Evolutionary conservation across 2,113 vertebrate genomes (phyloP).

Genomic region (Paraplagusia blochii): DNA sequence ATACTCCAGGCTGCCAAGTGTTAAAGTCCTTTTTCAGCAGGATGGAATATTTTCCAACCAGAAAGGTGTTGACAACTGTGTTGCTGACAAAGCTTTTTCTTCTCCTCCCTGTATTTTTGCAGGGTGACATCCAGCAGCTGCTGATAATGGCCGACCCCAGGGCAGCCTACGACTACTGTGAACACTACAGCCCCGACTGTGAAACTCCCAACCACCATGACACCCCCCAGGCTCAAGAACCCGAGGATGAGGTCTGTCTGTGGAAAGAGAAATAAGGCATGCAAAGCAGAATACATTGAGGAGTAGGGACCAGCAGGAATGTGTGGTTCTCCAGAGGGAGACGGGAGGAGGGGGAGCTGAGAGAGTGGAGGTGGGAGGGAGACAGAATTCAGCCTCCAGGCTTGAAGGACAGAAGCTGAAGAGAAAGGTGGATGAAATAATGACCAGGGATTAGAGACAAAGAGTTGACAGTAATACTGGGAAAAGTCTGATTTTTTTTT

Average conservation of each 20-base stretch:
- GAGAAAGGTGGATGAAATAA: too few relatives aligned
- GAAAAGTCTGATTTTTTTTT: too few relatives aligned
- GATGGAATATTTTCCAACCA: too few relatives aligned
- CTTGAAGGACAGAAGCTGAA: too few relatives aligned
- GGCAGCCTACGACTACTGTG: constrained; percentile 95
- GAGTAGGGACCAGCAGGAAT: neutral
- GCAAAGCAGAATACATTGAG: neutral
- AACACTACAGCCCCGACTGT: constrained; percentile 96
- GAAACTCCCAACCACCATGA: constrained; percentile 82
- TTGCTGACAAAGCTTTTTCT: constrained; percentile 18
- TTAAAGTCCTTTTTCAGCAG: too few relatives aligned
- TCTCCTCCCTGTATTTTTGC: neutral
- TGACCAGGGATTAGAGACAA: too few relatives aligned
- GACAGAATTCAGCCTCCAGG: neutral
- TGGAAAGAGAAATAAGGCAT: neutral
- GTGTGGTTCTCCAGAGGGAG: neutral
- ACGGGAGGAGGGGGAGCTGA: constrained; percentile 3
- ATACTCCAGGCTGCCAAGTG: too few relatives aligned
- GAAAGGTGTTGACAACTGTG: constrained; percentile 19
- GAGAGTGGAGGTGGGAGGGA: constrained; percentile 5
- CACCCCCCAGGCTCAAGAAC: constrained; percentile 90
- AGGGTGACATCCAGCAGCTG: constrained; percentile 98
- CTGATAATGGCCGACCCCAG: constrained; percentile 89
- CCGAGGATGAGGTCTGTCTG: constrained; percentile 82
- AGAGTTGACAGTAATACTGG: too few relatives aligned